Base-by-base conservation (phyloP, 1,140 invertebrate genomes). In the Drosophila pseudoananassae region DNA sequence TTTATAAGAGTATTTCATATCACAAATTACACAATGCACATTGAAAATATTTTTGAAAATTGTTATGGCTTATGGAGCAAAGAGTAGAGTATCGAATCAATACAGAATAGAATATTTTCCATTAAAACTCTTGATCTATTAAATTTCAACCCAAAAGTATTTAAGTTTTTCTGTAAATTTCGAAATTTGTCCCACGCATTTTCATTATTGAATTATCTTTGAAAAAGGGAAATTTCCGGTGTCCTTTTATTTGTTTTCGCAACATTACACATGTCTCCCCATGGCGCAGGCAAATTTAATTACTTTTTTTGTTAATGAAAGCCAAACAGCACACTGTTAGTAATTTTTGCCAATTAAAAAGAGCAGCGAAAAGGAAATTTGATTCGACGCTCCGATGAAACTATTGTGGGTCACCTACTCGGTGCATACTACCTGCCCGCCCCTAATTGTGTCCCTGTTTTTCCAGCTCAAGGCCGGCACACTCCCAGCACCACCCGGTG, bases 401-500 rank as follows among this genome's bases (percentile, higher is more conserved):
- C 55, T 25, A 65, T 74, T 65, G 33, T 31, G 46, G 17, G 46
- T 58, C 51, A 53, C 43, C 31, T 25, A n/a, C 50, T 15, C 7
- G 25, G 25, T 36, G 7, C 14, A 29, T 29, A 29, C 14, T 36
- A 27, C 12, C 10, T 20, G 20, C 38, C 3, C 20, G 12, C 31
- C 1, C 31, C 43, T 69, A 57, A 65, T 56, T 56, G 54, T 78
- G 56, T 38, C 12, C 46, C 31, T 61, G 36, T 61, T 43, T 47
- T 81, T 70, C 3, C 65, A 85, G 82, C 70, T 88, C 82, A 54
- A 78, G 82, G 65, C 82, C 83, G 27, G 38, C 75, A 14, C 76
- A 69, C 45, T 61, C 76, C 50, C 90, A 91, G 55, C 83, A 57
- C 56, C 81, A 69, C 73, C 90, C 90, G 47, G 80, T 91, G 17